Conservation (phyloP, 2,888 invertebrate species). For the Drosophila setosimentum region DNA sequence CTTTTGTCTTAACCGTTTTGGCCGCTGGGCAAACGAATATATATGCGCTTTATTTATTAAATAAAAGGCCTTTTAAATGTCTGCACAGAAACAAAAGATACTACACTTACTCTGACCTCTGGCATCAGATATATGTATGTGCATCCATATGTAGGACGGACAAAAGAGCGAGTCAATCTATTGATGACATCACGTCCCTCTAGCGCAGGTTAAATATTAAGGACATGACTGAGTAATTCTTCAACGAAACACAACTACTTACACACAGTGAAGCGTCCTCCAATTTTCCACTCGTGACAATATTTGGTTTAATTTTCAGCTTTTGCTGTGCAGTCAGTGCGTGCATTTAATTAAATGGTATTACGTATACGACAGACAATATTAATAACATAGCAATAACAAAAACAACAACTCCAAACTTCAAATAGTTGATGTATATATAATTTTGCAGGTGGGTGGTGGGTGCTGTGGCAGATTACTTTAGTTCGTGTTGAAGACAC, state of each 20-base stretch:
- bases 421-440: conserved; percentile 21
- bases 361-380: conserved; percentile 31
- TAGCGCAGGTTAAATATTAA: conserved; percentile 15
- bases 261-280: neutral
- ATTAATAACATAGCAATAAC: conserved; percentile 28
- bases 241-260: conserved; percentile 3
- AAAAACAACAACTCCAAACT: conserved; percentile 2
- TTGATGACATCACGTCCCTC: conserved; percentile 21
- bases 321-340: conserved; percentile 32
- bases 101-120: conserved; percentile 33
- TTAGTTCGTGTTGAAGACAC: conserved; percentile 13
- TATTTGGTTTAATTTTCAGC: conserved; percentile 36
- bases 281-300: conserved; percentile 4
- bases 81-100: conserved; percentile 32
- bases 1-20: conserved; percentile 61
- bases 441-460: neutral
- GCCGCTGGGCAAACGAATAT: conserved; percentile 56
- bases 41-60: conserved; percentile 69
- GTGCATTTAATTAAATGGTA: conserved; percentile 62
- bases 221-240: conserved; percentile 16
- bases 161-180: conserved; percentile 9
- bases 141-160: conserved; percentile 15
- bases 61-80: conserved; percentile 63
- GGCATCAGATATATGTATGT: conserved; percentile 11
- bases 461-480: conserved; percentile 10